These are phyloP conservation scores for Lacanobia oleracea DNA, from an alignment of 2,888 invertebrate genomes.

Conservation along the genomic window DNA sequence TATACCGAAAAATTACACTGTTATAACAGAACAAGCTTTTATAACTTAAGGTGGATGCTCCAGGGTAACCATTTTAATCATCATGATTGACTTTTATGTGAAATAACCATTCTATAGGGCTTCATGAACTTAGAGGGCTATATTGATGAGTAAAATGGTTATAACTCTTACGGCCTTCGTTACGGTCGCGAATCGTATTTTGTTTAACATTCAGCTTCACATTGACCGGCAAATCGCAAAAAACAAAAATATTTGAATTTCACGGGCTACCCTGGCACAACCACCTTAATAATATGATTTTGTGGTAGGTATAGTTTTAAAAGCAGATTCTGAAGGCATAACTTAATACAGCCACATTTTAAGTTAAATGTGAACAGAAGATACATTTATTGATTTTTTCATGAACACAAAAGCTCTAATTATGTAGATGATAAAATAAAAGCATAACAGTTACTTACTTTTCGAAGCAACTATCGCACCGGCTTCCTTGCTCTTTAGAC, in stretches of 20 bases:
- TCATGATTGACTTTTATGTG: no score
- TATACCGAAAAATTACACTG: not conserved
- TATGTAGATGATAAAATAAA: not conserved
- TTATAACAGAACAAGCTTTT: not conserved
- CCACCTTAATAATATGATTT: not conserved
- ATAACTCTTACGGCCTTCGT: no score
- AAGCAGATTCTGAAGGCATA: not conserved
- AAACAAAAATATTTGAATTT: no score
- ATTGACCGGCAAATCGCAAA: no score
- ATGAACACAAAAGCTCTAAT: not conserved
- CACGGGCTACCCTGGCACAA: no score
- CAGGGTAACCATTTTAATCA: no score
- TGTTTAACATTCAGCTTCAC: no score
- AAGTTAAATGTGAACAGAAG: no score
- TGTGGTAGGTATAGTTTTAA: not conserved
- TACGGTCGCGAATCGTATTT: no score
- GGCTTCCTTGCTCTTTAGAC: constrained; percentile 92
- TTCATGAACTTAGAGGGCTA: no score
- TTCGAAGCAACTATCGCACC: constrained; percentile 95
- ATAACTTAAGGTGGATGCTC: not conserved
- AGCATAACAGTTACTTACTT: constrained; percentile 88
- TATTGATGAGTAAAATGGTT: no score
- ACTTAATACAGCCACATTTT: not conserved
- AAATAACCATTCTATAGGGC: no score
- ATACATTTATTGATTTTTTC: not conserved